A percentile compares a stretch with the other conserved stretches of the same genome.
These are phyloP conservation scores for Tanytarsus gracilentus DNA, from an alignment of 2,888 invertebrate genomes.

Conservation along the genomic window DNA sequence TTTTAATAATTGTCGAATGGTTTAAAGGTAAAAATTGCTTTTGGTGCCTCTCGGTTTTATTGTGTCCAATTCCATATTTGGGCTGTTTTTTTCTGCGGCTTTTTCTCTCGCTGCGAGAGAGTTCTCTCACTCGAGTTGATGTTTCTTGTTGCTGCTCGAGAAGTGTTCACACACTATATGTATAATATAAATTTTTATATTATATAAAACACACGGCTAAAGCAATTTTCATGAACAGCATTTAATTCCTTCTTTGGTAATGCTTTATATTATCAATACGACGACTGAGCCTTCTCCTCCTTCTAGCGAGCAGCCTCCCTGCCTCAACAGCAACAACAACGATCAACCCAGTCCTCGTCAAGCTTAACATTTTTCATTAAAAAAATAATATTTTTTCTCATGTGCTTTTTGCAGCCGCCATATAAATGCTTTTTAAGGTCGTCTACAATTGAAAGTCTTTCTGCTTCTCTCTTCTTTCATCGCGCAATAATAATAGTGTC, in stretches of 20 bases:
- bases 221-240: background rate
- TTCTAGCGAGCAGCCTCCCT: background rate
- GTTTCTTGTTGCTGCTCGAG: background rate
- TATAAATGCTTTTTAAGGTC: slow-evolving; percentile 26
- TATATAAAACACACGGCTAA: slow-evolving; percentile 23
- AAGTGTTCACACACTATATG: slow-evolving; percentile 26
- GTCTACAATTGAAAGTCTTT: slow-evolving; percentile 19
- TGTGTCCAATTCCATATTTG: slow-evolving; percentile 22
- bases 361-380: slow-evolving; percentile 14
- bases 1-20: slow-evolving; percentile 27
- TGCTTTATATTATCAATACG: slow-evolving; percentile 22
- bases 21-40: slow-evolving; percentile 26
- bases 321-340: background rate
- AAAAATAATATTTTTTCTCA: background rate
- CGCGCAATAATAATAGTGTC: background rate
- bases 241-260: slow-evolving; percentile 28
- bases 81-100: slow-evolving; percentile 25
- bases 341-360: background rate
- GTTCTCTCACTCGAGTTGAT: background rate
- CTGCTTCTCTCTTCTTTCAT: background rate
- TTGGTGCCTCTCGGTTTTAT: slow-evolving; percentile 4
- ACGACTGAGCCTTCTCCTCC: slow-evolving; percentile 20
- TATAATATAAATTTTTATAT: background rate
- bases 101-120: slow-evolving; percentile 18
- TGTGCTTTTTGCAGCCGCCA: background rate